Evolutionary conservation across 2,888 invertebrate genomes (phyloP), one percentile per base, ranked within the genome.

Genomic region (Holacanthella duospinosa): DNA sequence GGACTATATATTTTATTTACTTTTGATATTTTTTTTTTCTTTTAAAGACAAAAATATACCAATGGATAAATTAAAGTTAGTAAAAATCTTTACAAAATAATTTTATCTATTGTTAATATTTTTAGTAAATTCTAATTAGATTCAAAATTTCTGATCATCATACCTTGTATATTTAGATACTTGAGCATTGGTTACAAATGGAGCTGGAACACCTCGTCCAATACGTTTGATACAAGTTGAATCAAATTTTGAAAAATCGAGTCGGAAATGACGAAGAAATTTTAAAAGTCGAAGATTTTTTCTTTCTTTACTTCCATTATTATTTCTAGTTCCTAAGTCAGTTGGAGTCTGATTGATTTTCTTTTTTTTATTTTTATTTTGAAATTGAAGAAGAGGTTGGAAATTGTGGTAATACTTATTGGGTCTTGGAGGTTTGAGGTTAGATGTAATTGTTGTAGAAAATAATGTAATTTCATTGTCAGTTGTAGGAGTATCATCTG

Each of bases 231-330:
- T 54, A 60, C 73, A 73, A 25, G 71, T 71, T 44, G 73, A 71
- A 61, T 73, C 73, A 62, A 73, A 73, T 66, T 73, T 73, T n/a
- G 71, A 68, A 62, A 73, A 73, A 61, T 73, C 73, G 55, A 73
- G 66, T 36, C 71, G 71, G 64, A 73, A 72, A 59, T 73, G 66
- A 64, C 70, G 66, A 27, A 73, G 69, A 64, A 73, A 73, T 62
- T 73, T 71, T 57, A 73, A 63, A 53, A 72, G 68, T 60, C 73
- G 68, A 21, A 21, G 27, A 44, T 66, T 63, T 29, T 64, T 66
- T n/a, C 55, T 59, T 25, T 65, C 56, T 48, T 60, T 62, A 43
- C 43, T 62, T 55, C n/a, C n/a, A n/a, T n/a, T n/a, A 53, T n/a
- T n/a, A n/a, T n/a, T n/a, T n/a, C n/a, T n/a, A n/a, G n/a, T n/a